Evolutionary conservation across 1,140 invertebrate species (phyloP), one percentile per base, ranked within the genome.

Genomic region (Nilaparvata lugens): DNA sequence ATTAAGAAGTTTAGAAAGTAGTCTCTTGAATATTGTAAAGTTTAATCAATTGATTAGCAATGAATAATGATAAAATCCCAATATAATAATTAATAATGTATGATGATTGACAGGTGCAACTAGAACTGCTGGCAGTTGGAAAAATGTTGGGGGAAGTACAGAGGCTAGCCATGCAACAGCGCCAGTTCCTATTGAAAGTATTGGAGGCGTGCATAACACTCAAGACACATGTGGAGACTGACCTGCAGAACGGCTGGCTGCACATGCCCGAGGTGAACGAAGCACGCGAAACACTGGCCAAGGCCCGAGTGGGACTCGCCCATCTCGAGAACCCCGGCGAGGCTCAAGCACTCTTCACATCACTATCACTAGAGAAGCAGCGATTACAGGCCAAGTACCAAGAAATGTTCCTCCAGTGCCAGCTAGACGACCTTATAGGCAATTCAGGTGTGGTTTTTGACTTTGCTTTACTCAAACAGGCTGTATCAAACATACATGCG

Each of bases 111-210:
- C 55, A 78, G 77, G 76, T 79, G 65, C 76, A 79, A 70, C 60
- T 73, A 61, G 78, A 79, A 66, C 64, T 78, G 57, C 71, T 75
- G 56, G 73, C 76, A 24, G 75, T 79, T 70, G 71, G 72, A 54
- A 82, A 81, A 65, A 76, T 83, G 67, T 75, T 81, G 25, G 69
- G 72, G 52, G 85, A 85, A 63, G 82, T 84, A 45, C 80, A 81
- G 71, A 79, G 77, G 66, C 73, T 88, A 65, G 81, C 81, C 40
- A 75, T 76, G 70, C 81, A 83, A 62, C 85, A 87, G 70, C 76
- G 85, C 45, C 82, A 83, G 62, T 83, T 88, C 65, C 70, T 88
- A 42, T 76, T 86, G 54, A 85, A 85, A 70, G 84, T 87, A n/a
- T 74, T 86, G 24, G 85, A 87, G 65, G 82, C 84, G 13, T 85